Conservation (phyloP, 2,113 vertebrate genomes). For the Tonatia bakeri region DNA sequence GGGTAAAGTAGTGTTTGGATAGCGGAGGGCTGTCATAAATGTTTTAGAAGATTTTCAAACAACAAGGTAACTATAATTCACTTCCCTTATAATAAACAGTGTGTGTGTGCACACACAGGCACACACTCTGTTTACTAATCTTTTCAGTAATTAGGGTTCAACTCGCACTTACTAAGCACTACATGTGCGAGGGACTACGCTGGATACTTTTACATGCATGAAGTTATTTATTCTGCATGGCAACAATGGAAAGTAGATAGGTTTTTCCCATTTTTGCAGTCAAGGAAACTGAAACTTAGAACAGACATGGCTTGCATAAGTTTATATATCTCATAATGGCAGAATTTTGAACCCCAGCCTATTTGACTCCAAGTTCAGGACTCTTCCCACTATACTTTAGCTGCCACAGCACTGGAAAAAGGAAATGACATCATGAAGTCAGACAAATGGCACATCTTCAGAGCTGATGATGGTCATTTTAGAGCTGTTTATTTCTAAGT, state of each 20-base stretch:
- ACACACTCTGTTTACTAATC: neutral
- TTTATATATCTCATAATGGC: neutral
- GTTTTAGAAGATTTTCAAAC: neutral
- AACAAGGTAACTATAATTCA: neutral
- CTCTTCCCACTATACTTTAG: neutral
- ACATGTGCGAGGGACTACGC: neutral
- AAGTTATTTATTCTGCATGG: neutral
- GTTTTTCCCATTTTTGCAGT: constrained; percentile 17
- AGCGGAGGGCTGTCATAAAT: neutral
- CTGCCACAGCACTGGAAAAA: neutral
- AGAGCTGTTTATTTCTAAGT: neutral
- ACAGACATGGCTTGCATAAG: neutral
- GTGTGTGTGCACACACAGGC: too few relatives aligned
- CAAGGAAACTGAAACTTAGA: constrained; percentile 36
- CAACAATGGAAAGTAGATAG: neutral
- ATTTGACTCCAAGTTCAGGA: neutral
- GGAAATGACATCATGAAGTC: neutral
- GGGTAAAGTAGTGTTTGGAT: neutral
- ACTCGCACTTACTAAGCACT: neutral
- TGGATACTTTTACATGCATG: neutral
- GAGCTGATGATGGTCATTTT: neutral
- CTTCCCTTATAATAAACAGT: neutral
- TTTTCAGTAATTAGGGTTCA: neutral
- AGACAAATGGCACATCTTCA: neutral
- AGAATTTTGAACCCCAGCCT: constrained; percentile 22